Base-by-base conservation (phyloP, 2,113 vertebrate genomes). In the Todiramphus saurophagus region DNA sequence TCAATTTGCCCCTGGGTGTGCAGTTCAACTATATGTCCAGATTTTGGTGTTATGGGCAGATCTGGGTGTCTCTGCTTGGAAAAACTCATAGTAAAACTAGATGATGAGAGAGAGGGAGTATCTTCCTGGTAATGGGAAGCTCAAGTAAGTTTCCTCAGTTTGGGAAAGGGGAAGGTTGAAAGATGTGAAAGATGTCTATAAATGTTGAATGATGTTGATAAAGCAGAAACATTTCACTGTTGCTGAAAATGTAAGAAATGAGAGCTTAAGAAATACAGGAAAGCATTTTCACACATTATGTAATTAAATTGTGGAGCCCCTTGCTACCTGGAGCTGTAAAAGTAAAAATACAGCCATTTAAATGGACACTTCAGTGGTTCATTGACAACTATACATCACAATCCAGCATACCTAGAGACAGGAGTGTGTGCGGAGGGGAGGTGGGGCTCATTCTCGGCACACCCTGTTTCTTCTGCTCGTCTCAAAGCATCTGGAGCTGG, bases 401-500 rank as follows among this genome's bases (percentile, higher is more conserved):
- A 16, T 9, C 8, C 9, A 13, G 21, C 0, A 0, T 46, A 24
- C 59, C 28, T 18, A 2, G 21, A 72, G 15, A 21, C 13, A 25
- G 25, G 48, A 73, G 9, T 2, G 2, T 11, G 16, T 3, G 13
- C 1, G 3, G 25, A 37, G 28, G 41, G 56, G 28, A 21, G 24
- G 10, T 1, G 4, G 39, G 69, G 46, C 41, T 35, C 12, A 2
- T 43, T 76, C 28, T 28, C 41, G 39, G 7, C 28, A 12, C 3
- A 2, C 16, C 16, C 30, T 12, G 9, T 50, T 76, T 72, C 44
- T 44, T 72, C 46, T 55, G 17, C 51, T 66, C 23, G 33, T 60
- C 67, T 48, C 28, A 44, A 28, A 63, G 10, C 33, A 41, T 35
- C 33, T 31, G 48, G 37, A 79, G 33, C 24, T 78, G 60, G 5